Conservation (phyloP, 2,888 invertebrate genomes). For the Spisula solida region DNA sequence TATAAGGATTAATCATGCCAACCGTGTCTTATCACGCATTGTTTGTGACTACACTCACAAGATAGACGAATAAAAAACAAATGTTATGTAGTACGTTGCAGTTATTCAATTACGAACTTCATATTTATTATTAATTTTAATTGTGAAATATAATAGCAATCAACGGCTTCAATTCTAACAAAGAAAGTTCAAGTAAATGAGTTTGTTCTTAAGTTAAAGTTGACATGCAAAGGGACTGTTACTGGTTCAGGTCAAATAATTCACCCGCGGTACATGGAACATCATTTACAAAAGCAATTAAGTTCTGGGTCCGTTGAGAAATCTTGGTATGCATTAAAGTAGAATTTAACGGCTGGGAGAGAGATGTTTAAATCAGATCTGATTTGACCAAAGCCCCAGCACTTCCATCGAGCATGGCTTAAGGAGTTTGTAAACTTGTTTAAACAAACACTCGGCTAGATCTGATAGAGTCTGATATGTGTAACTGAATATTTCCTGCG, state of each 20-base stretch:
- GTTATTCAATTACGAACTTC: too few species aligned
- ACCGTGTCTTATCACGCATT: too few species aligned
- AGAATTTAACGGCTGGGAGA: constrained; percentile 6
- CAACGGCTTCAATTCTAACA: too few species aligned
- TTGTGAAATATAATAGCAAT: too few species aligned
- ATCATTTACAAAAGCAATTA: constrained; percentile 21
- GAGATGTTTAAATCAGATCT: not conserved
- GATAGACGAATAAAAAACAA: too few species aligned
- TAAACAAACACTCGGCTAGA: not conserved
- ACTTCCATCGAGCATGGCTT: not conserved
- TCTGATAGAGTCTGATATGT: constrained; percentile 18
- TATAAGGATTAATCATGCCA: too few species aligned
- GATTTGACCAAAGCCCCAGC: constrained; percentile 7
- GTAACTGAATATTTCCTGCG: not conserved
- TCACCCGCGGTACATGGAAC: not conserved
- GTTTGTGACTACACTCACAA: too few species aligned
- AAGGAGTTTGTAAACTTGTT: not conserved
- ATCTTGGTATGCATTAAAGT: not conserved
- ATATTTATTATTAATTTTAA: too few species aligned
- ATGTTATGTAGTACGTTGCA: too few species aligned
- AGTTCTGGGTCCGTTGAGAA: not conserved
- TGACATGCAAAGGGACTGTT: not conserved
- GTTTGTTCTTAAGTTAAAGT: not conserved
- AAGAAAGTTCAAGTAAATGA: too few species aligned
- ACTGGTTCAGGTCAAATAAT: not conserved